A percentile compares a stretch with the other conserved stretches of the same genome.
These are phyloP conservation scores for Atherinomorus stipes DNA, from an alignment of 2,113 vertebrate species.

Conservation along the genomic window DNA sequence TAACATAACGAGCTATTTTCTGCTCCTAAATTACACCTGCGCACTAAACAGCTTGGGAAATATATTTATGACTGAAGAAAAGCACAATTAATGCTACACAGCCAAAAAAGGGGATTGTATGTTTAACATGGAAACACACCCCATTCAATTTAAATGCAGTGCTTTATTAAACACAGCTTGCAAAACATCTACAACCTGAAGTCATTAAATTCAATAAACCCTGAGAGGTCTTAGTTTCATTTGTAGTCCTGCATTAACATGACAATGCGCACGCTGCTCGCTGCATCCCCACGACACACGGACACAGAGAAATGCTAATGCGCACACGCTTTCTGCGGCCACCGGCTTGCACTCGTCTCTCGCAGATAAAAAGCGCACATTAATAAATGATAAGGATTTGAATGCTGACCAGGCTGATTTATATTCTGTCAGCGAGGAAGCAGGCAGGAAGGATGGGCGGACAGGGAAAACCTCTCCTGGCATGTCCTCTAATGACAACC, in stretches of 20 bases:
- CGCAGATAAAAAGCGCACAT: slow-evolving; percentile 44
- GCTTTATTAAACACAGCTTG: background rate
- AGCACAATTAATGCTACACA: too few species aligned
- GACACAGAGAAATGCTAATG: slow-evolving; percentile 41
- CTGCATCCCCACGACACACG: slow-evolving; percentile 31
- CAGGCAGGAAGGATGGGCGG: slow-evolving; percentile 20
- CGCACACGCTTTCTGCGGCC: background rate
- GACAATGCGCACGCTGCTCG: slow-evolving; percentile 60
- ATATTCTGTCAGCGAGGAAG: slow-evolving; percentile 40
- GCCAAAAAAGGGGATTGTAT: background rate
- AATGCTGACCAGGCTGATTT: slow-evolving; percentile 56
- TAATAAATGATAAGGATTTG: slow-evolving; percentile 73
- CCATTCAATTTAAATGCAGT: fast-evolving
- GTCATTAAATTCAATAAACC: slow-evolving; percentile 65
- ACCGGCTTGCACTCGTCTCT: background rate
- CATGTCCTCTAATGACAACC: slow-evolving; percentile 60
- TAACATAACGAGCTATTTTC: background rate
- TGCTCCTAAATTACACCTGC: background rate
- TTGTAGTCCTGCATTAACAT: slow-evolving; percentile 70
- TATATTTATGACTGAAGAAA: too few species aligned
- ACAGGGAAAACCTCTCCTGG: slow-evolving; percentile 21
- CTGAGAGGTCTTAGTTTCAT: slow-evolving; percentile 57
- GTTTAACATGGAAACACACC: background rate
- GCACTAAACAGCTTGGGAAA: too few species aligned
- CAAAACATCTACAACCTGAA: slow-evolving; percentile 20